These are phyloP conservation scores for Trichogramma evanescens DNA, from an alignment of 2,888 invertebrate genomes.

Conservation along the genomic window DNA sequence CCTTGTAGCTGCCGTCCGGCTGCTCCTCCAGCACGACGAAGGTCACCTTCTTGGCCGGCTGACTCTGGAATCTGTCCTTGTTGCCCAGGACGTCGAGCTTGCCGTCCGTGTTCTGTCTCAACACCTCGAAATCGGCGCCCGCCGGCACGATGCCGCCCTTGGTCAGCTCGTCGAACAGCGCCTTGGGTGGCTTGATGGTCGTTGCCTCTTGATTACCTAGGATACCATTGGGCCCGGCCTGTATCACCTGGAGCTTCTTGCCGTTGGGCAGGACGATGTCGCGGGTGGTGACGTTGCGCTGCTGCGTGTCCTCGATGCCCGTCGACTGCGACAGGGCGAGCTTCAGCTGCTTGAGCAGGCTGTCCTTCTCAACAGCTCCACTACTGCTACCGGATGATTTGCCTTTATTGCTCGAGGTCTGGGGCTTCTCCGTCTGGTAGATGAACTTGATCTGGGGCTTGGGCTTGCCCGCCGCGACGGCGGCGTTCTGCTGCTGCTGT, in stretches of 20 bases:
- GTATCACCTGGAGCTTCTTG: conserved; percentile 60
- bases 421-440: conserved; percentile 47
- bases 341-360: conserved; percentile 67
- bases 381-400: conserved; percentile 36
- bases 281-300: conserved; percentile 64
- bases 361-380: conserved; percentile 54
- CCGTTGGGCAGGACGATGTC: conserved; percentile 70
- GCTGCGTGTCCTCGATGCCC: conserved; percentile 53
- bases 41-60: conserved; percentile 74
- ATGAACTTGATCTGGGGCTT: conserved; percentile 49
- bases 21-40: conserved; percentile 83
- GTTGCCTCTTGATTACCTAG: conserved; percentile 41
- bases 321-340: conserved; percentile 66
- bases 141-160: conserved; percentile 68
- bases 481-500: conserved; percentile 30
- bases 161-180: conserved; percentile 69
- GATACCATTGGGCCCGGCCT: conserved; percentile 31
- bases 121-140: conserved; percentile 71
- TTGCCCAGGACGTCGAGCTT: conserved; percentile 62
- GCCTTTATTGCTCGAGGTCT: conserved; percentile 18
- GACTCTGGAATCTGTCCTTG: conserved; percentile 54
- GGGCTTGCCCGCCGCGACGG: conserved; percentile 28
- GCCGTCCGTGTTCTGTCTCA: conserved; percentile 69
- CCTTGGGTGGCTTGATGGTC: conserved; percentile 57
- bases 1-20: conserved; percentile 76